These are phyloP conservation scores for Cenopis cana DNA, from an alignment of 2,888 invertebrate species.

Conservation along the genomic window DNA sequence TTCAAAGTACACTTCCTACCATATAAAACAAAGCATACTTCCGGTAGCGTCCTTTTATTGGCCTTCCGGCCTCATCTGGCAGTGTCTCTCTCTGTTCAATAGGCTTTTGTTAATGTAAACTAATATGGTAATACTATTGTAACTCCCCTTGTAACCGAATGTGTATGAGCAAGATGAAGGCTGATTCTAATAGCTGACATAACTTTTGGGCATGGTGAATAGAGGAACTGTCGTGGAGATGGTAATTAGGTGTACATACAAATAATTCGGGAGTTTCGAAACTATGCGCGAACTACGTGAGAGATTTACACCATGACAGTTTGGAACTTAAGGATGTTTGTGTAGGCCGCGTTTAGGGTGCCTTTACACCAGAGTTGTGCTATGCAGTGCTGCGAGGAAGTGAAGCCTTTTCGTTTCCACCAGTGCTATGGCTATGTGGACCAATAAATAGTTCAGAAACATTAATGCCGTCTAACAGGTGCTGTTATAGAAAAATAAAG, in stretches of 20 bases:
- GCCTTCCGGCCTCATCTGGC: slow-evolving; percentile 59
- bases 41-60: slow-evolving; percentile 53
- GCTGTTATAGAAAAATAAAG: too few relatives aligned
- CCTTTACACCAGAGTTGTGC: too few relatives aligned
- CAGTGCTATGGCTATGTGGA: too few relatives aligned
- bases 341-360: too few relatives aligned
- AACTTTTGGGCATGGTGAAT: neutral
- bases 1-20: too few relatives aligned
- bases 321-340: neutral
- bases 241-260: slow-evolving; percentile 63
- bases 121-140: neutral
- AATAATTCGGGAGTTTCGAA: slow-evolving; percentile 60
- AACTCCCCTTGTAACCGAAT: neutral
- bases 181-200: neutral
- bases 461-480: too few relatives aligned
- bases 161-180: neutral
- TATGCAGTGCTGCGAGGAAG: too few relatives aligned
- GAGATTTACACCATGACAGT: slow-evolving; percentile 46
- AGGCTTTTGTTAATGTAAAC: neutral
- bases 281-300: slow-evolving; percentile 52
- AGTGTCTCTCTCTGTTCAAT: slow-evolving; percentile 45
- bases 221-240: slow-evolving; percentile 52
- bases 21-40: slow-evolving; percentile 45
- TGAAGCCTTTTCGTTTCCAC: too few relatives aligned
- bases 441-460: too few relatives aligned